Evolutionary conservation across 2,113 vertebrate species (phyloP), one percentile per base, ranked within the genome.

Genomic region (Anoura caudifer): DNA sequence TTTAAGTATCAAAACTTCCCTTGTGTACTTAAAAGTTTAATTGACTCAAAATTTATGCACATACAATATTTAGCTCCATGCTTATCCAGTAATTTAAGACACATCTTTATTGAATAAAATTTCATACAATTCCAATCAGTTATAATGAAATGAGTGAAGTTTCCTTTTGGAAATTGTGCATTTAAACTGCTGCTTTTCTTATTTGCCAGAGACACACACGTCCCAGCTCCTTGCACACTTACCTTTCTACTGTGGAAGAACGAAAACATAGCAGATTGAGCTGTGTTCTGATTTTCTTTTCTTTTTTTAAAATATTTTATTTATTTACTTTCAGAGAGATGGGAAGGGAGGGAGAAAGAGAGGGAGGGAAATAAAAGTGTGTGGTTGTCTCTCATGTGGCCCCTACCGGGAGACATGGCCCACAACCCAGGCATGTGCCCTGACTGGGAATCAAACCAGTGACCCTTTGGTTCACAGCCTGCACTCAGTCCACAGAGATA

Each of bases 11-110:
- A 96, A 76, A 50, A 2, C 22, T 90, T 79, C 33, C 7, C 50
- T 63, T 92, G 12, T 59, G n/a, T 70, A 72, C n/a, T 75, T 91
- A 92, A 65, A 91, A 33, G n/a, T 85, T 95, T 82, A 87, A 85
- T 54, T 87, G 50, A 72, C 36, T 95, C 54, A 56, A 28, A 85
- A 79, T 86, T 79, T 77, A 54, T 69, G 54, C 91, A 15, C n/a
- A 26, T 91, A 16, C 87, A 91, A 67, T 94, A 80, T 73, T 72
- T 81, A 82, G 19, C 9, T 2, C 28, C 54, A 7, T 54, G 67
- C 5, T 95, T 87, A 36, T 31, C 15, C 83, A 90, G 36, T 81
- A 81, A 79, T 59, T 77, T 90, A 84, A 87, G 36, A 20, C 1
- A 52, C 9, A 61, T 47, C 24, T 95, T 83, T 93, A 59, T 54